Evolutionary conservation across 2,113 vertebrate species (phyloP), one percentile per base, ranked within the genome.

Genomic region (Tachuris rubrigastra): DNA sequence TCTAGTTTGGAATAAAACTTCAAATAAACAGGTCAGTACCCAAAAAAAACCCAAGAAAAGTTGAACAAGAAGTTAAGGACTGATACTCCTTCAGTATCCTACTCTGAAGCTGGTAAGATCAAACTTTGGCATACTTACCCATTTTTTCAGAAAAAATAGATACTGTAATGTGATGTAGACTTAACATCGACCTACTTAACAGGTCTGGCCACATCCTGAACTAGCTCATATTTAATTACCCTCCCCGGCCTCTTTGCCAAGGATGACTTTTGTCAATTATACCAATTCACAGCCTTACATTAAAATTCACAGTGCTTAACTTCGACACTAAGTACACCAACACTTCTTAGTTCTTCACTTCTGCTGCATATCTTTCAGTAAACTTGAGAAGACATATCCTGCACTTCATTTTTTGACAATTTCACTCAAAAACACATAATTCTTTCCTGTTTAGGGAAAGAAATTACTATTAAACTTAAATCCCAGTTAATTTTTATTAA

Each of bases 1-100:
- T 63, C 21, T 82, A 31, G 10, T 69, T 41, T 87, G 44, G 21
- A 66, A 23, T 23, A 47, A n/a, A 91, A 79, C 27, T 71, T 27
- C 30, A 50, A 35, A 58, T 37, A 33, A 72, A 89, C 89, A 77
- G 2, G 2, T 49, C 37, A 73, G 2, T 42, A 47, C 17, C 12
- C 35, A 1, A 3, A 16, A 55, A 49, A 76, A 23, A 0, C 14
- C 22, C 5, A 1, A 15, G 28, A 12, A 35, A 56, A 58, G 8
- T 15, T 79, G 49, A 10, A 68, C 20, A 83, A 89, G 44, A 60
- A 30, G 27, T 72, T 47, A 56, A 63, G 47, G 65, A 44, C 69
- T 85, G 23, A 46, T 83, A n/a, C 9, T 83, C 58, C n/a, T 69
- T 82, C 63, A 60, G 23, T 76, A 69, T 31, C 44, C 66, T 67